Conservation (phyloP, 2,888 invertebrate species). For the Agrochola litura region DNA sequence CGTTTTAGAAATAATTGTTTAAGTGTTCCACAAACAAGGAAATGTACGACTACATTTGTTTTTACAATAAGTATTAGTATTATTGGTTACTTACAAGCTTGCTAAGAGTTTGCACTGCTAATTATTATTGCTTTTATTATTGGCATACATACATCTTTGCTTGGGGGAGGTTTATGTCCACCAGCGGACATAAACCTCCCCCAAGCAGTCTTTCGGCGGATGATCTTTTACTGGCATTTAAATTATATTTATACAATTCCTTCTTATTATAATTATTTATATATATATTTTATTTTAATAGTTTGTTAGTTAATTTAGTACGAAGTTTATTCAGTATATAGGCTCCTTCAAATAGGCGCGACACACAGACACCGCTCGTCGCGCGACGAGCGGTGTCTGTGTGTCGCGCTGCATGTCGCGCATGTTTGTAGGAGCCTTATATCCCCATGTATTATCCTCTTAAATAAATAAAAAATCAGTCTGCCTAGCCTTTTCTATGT, state of each 20-base stretch:
- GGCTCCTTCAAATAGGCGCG: no score
- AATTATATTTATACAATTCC: background rate
- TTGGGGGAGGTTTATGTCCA: background rate
- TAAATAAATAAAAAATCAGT: background rate
- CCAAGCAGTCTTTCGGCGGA: no score
- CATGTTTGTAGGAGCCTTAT: no score
- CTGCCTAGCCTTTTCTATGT: no score
- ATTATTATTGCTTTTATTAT: background rate
- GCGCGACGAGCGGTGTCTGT: no score
- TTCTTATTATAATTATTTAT: background rate
- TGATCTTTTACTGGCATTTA: background rate
- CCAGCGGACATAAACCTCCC: no score
- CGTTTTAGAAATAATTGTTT: slow-evolving; percentile 61
- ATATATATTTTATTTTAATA: background rate
- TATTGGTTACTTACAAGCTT: background rate
- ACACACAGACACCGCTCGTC: no score
- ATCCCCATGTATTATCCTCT: background rate
- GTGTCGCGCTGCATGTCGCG: no score
- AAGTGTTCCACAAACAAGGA: slow-evolving; percentile 60
- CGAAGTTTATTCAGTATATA: background rate
- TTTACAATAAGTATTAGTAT: slow-evolving; percentile 1
- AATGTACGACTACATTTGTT: slow-evolving; percentile 28
- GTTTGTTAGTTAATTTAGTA: background rate
- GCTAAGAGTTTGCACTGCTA: no score
- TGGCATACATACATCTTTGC: background rate